These are phyloP conservation scores for Brachionus plicatilis DNA, from an alignment of 1,140 invertebrate species.

Conservation along the genomic window DNA sequence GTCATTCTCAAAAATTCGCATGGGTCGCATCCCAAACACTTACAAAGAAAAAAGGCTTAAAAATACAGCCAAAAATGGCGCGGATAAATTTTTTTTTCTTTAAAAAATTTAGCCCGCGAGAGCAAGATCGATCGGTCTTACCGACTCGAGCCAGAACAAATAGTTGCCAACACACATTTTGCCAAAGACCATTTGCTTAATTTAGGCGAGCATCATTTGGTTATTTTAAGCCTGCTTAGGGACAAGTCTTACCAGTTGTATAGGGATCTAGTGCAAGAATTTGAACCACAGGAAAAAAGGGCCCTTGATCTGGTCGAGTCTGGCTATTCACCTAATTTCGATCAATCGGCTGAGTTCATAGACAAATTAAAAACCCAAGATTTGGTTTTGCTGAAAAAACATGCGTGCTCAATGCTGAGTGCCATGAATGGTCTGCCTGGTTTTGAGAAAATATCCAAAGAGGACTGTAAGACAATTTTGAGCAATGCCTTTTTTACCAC, in stretches of 20 bases:
- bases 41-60: slow-evolving; percentile 45
- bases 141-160: not conserved
- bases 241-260: not conserved
- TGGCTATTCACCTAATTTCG: not conserved
- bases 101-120: not conserved
- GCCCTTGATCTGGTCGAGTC: not conserved
- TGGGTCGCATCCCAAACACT: slow-evolving; percentile 54
- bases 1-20: slow-evolving; percentile 48
- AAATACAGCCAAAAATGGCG: not conserved
- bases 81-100: not conserved
- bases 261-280: not conserved
- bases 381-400: not conserved
- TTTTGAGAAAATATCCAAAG: not conserved
- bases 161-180: not conserved
- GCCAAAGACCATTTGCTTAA: not conserved
- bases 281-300: not conserved
- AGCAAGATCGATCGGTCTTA: not conserved
- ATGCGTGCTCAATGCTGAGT: not conserved
- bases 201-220: not conserved
- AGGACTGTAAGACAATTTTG: not conserved
- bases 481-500: not conserved
- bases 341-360: not conserved
- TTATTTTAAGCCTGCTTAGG: not conserved
- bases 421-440: not conserved
- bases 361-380: not conserved